Evolutionary conservation across 2,888 invertebrate species (phyloP).

Genomic region (Aricia artaxerxes): DNA sequence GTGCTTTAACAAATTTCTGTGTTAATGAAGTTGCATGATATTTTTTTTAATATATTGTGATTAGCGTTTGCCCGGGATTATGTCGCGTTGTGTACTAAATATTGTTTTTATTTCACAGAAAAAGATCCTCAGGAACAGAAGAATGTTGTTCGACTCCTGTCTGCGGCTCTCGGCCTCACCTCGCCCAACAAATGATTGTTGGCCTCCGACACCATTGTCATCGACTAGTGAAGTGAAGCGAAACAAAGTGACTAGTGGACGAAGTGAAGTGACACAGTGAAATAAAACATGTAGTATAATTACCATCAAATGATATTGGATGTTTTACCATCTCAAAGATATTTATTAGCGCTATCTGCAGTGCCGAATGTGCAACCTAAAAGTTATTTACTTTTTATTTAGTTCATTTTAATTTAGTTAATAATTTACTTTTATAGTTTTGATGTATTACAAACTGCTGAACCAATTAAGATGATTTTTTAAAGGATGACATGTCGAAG

Average conservation of each 20-base stretch:
- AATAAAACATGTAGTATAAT: constrained; percentile 3
- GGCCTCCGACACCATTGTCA: constrained; percentile 44
- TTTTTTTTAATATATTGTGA: too few species aligned
- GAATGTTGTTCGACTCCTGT: constrained; percentile 89
- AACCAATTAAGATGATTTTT: background rate
- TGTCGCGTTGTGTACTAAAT: background rate
- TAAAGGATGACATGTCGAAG: background rate
- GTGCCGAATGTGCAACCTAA: background rate
- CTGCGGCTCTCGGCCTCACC: constrained; percentile 86
- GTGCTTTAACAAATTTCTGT: too few species aligned
- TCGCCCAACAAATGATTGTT: constrained; percentile 65
- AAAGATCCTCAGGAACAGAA: constrained; percentile 87
- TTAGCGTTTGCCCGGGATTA: too few species aligned
- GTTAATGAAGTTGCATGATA: too few species aligned
- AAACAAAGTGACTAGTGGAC: constrained; percentile 13
- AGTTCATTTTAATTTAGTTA: background rate
- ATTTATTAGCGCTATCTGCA: background rate
- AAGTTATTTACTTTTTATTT: background rate
- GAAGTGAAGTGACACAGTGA: constrained; percentile 24
- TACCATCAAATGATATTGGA: constrained; percentile 9
- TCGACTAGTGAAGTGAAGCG: constrained; percentile 43
- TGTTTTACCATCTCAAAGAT: background rate
- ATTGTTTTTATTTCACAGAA: constrained; percentile 67
- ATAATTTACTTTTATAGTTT: background rate
- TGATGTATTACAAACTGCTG: background rate